A percentile compares a stretch with the other conserved stretches of the same genome.
phyloP scores from a whole-genome alignment of 1,140 invertebrate genomes.

The Megathymus violae region DNA sequence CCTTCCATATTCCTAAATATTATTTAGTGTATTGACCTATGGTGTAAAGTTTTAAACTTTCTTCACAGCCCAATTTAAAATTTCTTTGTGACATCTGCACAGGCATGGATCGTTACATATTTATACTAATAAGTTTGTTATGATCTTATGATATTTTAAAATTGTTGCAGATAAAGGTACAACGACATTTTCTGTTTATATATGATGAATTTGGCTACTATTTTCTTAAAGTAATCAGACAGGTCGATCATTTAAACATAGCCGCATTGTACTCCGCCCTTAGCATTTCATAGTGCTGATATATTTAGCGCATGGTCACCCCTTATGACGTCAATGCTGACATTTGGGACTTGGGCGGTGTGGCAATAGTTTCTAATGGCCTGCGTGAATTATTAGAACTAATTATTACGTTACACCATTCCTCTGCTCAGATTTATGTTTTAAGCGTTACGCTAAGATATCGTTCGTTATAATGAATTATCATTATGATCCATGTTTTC shows the following conservation, averaged over 20 bases:
- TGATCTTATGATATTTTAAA: no score
- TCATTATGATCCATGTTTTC: background rate
- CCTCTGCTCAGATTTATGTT: slow-evolving; percentile 19
- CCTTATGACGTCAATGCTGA: slow-evolving; percentile 73
- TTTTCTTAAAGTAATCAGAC: slow-evolving; percentile 3
- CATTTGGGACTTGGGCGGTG: slow-evolving; percentile 64
- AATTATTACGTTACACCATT: slow-evolving; percentile 34
- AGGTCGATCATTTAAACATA: slow-evolving; percentile 18
- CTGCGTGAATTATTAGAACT: slow-evolving; percentile 33
- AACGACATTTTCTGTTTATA: slow-evolving; percentile 25
- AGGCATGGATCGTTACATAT: no score
- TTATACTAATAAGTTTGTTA: no score
- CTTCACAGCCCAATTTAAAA: no score
- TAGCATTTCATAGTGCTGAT: slow-evolving; percentile 38
- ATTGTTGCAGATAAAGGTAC: background rate
- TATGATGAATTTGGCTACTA: slow-evolving; percentile 10
- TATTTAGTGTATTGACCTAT: no score
- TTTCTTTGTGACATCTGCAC: no score
- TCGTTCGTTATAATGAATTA: background rate
- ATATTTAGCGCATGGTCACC: slow-evolving; percentile 60
- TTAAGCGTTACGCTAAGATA: slow-evolving; percentile 8
- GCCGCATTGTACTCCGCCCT: slow-evolving; percentile 37
- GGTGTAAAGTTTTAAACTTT: no score
- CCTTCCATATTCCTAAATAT: no score
- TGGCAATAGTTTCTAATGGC: slow-evolving; percentile 49